Evolutionary conservation across 2,888 invertebrate species (phyloP), one percentile per base, ranked within the genome.

Genomic region (Psylliodes chrysocephalus): DNA sequence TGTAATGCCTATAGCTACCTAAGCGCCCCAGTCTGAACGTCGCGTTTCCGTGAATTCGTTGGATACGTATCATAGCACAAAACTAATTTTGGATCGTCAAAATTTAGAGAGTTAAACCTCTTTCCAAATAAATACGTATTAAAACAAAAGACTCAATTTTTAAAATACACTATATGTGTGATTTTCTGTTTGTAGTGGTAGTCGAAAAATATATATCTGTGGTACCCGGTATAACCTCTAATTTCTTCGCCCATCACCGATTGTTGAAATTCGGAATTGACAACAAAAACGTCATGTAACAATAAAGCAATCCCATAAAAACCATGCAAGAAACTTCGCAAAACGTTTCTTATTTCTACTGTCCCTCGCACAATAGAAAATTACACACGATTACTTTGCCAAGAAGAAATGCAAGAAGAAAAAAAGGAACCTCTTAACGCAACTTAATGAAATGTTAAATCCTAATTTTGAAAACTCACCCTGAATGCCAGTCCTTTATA

Each of bases 391-490:
- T 69, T 69, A 60, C 68, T 51, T 64, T 59, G 66, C 60, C 44
- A 63, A 60, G 60, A 60, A 69, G 60, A 63, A 60, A 47, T 7
- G 25, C 15, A 49, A 40, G 22, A 33, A 70, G 68, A 73, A 66
- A 70, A 69, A 73, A 66, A 68, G 67, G 69, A 47, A 59, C 69
- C 71, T 72, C 76, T 77, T 76, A 75, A 74, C 75, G 70, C 75
- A 74, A 51, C 71, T 71, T 72, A 78, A 78, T 78, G 76, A 77
- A 77, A 76, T 74, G 78, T 75, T 75, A 78, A 76, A 78, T 74
- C 77, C 74, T 71, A 77, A 77, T 77, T 77, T 77, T 70, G 66
- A 72, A 69, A 69, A 71, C 71, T 69, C 55, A 47, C 18, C 54
- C 46, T 69, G 66, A 69, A 69, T 66, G 56, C 64, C 51, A 35